Base-by-base conservation (phyloP, 1,140 invertebrate genomes). In the Helicoverpa zea region DNA sequence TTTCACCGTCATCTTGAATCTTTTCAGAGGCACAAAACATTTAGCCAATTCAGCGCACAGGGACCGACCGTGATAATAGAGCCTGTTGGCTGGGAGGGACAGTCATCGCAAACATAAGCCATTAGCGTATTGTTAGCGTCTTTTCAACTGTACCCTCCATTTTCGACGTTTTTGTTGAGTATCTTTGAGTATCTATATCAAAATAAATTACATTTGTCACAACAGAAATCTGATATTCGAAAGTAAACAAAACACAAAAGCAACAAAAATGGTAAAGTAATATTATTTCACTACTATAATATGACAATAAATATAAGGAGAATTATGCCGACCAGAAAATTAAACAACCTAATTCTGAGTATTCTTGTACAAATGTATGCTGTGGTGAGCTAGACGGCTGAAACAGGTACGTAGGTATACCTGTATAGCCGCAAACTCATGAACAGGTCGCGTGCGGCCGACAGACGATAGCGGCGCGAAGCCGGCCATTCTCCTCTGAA, bases 21-120 rank as follows among this genome's bases (percentile, higher is more conserved):
- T 94, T 94, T 93, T 93, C 88, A 90, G 83, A 83, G 84, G 88
- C 89, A 93, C 90, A 94, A 94, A 92, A 93, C 91, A 93, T 94
- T 94, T 92, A 91, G 91, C 91, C 91, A 94, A 94, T 94, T 94
- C 92, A 94, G 91, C 91, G 89, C 87, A 89, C 89, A 86, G 89
- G 83, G 89, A 83, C 86, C 88, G 85, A 82, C 86, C 81, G 86
- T 91, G 87, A 93, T 93, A 93, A 94, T 93, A 91, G 88, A 89
- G 86, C 86, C 87, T 89, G 91, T 90, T 90, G 92, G 86, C 87
- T 87, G 86, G 83, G 87, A 89, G 87, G 92, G 90, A 90, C 89
- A 90, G 87, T 91, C 89, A 90, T 90, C 89, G 87, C 88, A 93
- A 93, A 92, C 90, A 93, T 91, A 91, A 91, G 88, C 90, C 90